Percentiles rank a stretch among this genome's conserved stretches.
phyloP scores from a whole-genome alignment of 1,140 invertebrate species.

The Tachypleus tridentatus region DNA sequence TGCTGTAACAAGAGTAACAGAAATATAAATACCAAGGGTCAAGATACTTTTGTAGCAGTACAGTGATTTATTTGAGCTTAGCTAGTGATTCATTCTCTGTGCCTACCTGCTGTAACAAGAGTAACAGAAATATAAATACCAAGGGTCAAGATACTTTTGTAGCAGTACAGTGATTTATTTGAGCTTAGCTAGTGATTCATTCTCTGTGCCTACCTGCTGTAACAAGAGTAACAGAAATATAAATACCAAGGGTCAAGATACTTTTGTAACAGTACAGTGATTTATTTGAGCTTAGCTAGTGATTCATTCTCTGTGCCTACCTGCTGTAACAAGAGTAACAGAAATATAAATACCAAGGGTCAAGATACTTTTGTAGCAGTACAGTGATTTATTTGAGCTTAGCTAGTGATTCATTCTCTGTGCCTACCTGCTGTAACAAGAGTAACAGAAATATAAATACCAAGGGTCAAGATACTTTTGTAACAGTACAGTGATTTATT shows the following conservation, averaged over 20 bases:
- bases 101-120: slow-evolving; percentile 57
- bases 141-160: too few species aligned
- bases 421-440: slow-evolving; percentile 61
- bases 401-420: slow-evolving; percentile 77
- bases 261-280: too few species aligned
- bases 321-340: slow-evolving; percentile 53
- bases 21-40: too few species aligned
- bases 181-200: slow-evolving; percentile 84
- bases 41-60: too few species aligned
- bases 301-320: slow-evolving; percentile 75
- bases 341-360: too few species aligned
- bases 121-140: too few species aligned
- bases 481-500: too few species aligned
- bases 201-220: slow-evolving; percentile 73
- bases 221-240: too few species aligned
- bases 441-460: too few species aligned
- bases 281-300: slow-evolving; percentile 87
- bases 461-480: too few species aligned
- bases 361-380: too few species aligned
- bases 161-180: slow-evolving; percentile 33
- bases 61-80: slow-evolving; percentile 60
- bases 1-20: slow-evolving; percentile 50
- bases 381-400: slow-evolving; percentile 60
- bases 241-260: too few species aligned
- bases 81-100: slow-evolving; percentile 82